phyloP scores from a whole-genome alignment of 1,140 invertebrate genomes.

The Atta cephalotes region DNA sequence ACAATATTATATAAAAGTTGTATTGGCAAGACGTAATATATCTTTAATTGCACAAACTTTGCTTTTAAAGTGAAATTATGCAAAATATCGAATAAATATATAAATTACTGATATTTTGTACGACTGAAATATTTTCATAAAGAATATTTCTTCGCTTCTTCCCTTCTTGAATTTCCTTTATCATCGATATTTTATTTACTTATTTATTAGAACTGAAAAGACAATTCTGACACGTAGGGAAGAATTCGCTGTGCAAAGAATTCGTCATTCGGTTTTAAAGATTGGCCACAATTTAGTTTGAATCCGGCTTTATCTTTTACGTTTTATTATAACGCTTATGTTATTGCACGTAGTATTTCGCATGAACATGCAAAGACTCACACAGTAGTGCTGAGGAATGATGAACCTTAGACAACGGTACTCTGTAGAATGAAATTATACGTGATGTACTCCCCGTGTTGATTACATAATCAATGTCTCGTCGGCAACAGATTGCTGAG shows the following conservation, averaged over 20 bases:
- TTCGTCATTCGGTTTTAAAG: not conserved
- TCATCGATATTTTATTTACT: too few relatives aligned
- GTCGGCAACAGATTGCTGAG: conserved; percentile 39
- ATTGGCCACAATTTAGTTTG: conserved; percentile 22
- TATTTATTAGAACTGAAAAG: not conserved
- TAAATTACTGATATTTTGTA: not conserved
- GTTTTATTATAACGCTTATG: conserved; percentile 2
- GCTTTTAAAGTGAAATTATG: conserved; percentile 1
- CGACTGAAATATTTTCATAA: not conserved
- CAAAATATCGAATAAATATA: not conserved
- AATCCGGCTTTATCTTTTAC: conserved; percentile 10
- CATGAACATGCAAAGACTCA: conserved; percentile 1
- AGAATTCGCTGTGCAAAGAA: not conserved
- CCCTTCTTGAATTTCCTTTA: not conserved
- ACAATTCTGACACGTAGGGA: not conserved
- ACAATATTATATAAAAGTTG: conserved; percentile 10
- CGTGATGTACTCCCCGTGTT: conserved; percentile 61
- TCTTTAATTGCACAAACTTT: not conserved
- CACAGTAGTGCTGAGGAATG: conserved; percentile 24
- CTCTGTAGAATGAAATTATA: conserved; percentile 70
- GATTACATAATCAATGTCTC: conserved; percentile 69
- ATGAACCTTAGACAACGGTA: conserved; percentile 67
- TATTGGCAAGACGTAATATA: not conserved
- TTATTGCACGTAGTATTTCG: not conserved
- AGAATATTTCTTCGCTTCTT: not conserved